phyloP scores from a whole-genome alignment of 2,888 invertebrate species.

The Heliconius hortense region DNA sequence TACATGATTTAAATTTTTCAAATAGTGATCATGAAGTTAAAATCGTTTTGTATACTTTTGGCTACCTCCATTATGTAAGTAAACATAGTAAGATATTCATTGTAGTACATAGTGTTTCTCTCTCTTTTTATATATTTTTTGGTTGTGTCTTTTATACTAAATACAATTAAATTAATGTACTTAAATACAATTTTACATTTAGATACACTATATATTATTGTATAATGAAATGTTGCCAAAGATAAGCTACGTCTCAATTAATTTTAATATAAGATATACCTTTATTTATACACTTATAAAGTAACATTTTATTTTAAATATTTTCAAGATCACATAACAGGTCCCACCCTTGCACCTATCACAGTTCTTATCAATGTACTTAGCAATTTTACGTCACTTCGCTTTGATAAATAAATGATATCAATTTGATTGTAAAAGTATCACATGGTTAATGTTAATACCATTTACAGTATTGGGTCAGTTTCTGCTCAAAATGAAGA shows the following conservation, averaged over 20 bases:
- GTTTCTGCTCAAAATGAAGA: slow-evolving; percentile 61
- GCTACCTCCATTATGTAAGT: slow-evolving; percentile 69
- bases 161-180: background rate
- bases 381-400: slow-evolving; percentile 70
- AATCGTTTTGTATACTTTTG: slow-evolving; percentile 59
- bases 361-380: slow-evolving; percentile 67
- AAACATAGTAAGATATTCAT: background rate
- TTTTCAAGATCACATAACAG: slow-evolving; percentile 36
- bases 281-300: background rate
- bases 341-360: slow-evolving; percentile 70
- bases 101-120: too few relatives aligned
- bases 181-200: background rate
- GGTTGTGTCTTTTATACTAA: background rate
- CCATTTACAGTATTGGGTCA: slow-evolving; percentile 50
- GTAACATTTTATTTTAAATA: background rate
- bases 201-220: background rate
- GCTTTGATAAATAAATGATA: slow-evolving; percentile 60
- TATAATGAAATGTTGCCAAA: background rate
- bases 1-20: slow-evolving; percentile 43
- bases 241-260: background rate
- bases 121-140: background rate
- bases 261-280: slow-evolving; percentile 1
- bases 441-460: slow-evolving; percentile 58
- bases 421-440: slow-evolving; percentile 56
- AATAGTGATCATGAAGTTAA: slow-evolving; percentile 64